A percentile compares a stretch with the other conserved stretches of the same genome.
phyloP scores from a whole-genome alignment of 2,797 vertebrate genomes.

The Staurois parvus region DNA sequence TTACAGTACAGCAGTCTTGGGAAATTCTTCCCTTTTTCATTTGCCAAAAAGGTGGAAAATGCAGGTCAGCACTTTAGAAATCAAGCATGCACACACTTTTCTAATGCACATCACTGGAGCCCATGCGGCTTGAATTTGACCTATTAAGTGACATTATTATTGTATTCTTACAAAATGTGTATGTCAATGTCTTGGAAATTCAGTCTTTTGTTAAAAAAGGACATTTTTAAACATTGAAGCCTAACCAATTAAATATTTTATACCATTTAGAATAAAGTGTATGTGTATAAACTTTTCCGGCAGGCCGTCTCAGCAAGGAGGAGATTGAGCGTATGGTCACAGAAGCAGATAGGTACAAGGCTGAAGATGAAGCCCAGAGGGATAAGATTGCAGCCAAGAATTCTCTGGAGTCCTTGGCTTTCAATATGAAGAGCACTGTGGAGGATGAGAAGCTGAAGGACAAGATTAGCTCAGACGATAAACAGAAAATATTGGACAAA shows the following conservation, averaged over 20 bases:
- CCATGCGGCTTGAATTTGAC: not conserved
- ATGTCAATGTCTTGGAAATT: no score
- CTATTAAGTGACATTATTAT: no score
- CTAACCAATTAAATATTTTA: not conserved
- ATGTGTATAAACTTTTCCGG: not conserved
- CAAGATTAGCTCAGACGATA: constrained; percentile 72
- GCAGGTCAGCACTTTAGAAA: no score
- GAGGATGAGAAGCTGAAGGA: constrained; percentile 71
- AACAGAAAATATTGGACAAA: constrained; percentile 73
- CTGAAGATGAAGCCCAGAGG: constrained; percentile 71
- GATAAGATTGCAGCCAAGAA: constrained; percentile 73
- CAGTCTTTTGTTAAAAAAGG: no score
- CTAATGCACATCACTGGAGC: not conserved
- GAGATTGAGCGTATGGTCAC: constrained; percentile 76
- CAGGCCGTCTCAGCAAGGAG: constrained; percentile 73
- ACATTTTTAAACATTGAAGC: not conserved
- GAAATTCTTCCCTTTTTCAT: no score
- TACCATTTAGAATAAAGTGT: not conserved
- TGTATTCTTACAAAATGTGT: no score
- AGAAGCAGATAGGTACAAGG: constrained; percentile 71
- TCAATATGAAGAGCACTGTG: constrained; percentile 74
- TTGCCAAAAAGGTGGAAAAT: no score
- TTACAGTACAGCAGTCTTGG: no score
- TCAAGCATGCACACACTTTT: no score
- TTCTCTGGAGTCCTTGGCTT: constrained; percentile 73